Percentiles rank a stretch among this genome's conserved stretches.
Evolutionary conservation across 2,797 vertebrate genomes (phyloP).

Genomic region (Dendrocincla tyrannina): DNA sequence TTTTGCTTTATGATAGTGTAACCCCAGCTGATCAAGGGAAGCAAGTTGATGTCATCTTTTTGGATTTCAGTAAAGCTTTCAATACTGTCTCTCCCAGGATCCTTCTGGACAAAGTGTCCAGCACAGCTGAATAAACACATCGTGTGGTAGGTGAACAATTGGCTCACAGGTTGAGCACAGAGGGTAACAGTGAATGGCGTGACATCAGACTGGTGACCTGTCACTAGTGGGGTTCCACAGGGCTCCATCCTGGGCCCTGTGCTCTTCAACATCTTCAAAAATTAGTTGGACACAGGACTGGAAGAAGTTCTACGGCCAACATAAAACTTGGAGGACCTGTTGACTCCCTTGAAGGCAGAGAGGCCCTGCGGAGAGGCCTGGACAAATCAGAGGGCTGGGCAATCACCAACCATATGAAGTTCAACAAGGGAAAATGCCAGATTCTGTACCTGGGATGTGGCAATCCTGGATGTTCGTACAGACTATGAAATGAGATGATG

Average conservation of each 20-base stretch:
- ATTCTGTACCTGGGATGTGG: background rate
- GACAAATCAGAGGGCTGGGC: background rate
- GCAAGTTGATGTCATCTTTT: background rate
- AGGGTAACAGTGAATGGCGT: background rate
- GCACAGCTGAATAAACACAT: background rate
- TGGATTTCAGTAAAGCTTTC: background rate
- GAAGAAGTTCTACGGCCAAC: background rate
- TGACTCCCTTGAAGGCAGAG: background rate
- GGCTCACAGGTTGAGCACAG: fast-evolving
- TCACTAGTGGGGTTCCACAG: background rate
- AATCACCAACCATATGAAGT: background rate
- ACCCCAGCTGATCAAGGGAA: background rate
- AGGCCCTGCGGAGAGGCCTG: background rate
- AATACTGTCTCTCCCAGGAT: background rate
- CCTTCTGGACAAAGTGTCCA: background rate
- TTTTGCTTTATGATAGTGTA: background rate
- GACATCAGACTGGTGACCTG: background rate
- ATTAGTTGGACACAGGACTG: background rate
- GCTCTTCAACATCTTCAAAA: background rate
- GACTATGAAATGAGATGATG: background rate
- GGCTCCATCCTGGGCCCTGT: background rate
- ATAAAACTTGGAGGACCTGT: background rate
- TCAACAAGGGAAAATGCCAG: background rate
- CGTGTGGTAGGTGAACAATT: background rate
- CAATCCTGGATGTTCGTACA: background rate